Evolutionary conservation across 2,113 vertebrate species (phyloP), one percentile per base, ranked within the genome.

Genomic region (Uria aalge): DNA sequence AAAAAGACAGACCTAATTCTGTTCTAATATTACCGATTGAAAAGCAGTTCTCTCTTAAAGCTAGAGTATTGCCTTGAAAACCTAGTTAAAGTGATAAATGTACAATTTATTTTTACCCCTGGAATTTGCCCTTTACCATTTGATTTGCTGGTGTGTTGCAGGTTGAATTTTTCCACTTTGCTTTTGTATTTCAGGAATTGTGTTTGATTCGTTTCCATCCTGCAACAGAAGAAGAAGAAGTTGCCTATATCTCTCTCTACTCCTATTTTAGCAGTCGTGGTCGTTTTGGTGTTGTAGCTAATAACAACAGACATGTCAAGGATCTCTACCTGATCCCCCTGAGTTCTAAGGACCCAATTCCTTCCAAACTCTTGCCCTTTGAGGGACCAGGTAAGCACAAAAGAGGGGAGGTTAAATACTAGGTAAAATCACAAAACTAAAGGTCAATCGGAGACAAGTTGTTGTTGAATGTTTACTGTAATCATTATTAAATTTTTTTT

Each of bases 201-300:
- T 99, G 99, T 93, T 98, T 99, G 97, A 99, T 99, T 83, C 99
- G 99, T 36, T 99, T 99, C 95, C 99, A 99, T 73, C 99, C 99
- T 29, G 99, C 99, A 38, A 99, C 99, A 63, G 99, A 99, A 93
- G 99, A 99, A 79, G 99, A 99, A 85, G 99, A 99, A 93, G 99
- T 99, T 71, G 99, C 99, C 95, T 99, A 99, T 92, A 99, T 99
- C 66, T 99, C 99, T 69, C 98, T 99, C 40, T 99, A 99, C 98
- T 99, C 99, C 63, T 99, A 99, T 97, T 99, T 99, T 94, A 99
- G 99, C 98, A 99, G 99, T 97, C 99, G 99, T 79, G 98, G 99
- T 85, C 99, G 99, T 93, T 99, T 99, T 83, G 99, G 99, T 82
- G 99, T 99, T 56, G 99, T 99, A 64, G 98, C 99, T 85, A 99